Conservation (phyloP, 2,797 vertebrate genomes). For the Manis javanica region DNA sequence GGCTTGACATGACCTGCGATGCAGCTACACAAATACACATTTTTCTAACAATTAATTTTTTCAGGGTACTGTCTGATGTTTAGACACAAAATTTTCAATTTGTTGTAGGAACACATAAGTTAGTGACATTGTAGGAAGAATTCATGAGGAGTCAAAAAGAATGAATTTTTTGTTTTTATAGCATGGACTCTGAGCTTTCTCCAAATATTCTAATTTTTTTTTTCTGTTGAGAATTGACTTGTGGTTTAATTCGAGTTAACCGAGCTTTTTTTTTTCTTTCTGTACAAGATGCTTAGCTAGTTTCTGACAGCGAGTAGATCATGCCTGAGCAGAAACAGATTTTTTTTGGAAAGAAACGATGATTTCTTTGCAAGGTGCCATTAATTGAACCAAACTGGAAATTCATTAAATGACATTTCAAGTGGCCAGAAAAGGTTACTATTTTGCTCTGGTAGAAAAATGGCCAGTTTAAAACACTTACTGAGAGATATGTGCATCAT, state of each 20-base stretch:
- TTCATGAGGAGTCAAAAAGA: background rate
- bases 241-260: background rate
- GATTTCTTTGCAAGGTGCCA: conserved; percentile 1
- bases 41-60: conserved; percentile 52
- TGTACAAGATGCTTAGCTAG: background rate
- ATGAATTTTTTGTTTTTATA: background rate
- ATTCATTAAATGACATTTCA: conserved; percentile 11
- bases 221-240: conserved; percentile 44
- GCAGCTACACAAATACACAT: background rate
- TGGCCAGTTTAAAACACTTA: background rate
- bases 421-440: background rate
- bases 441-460: background rate
- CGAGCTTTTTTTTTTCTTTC: background rate
- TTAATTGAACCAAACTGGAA: conserved; percentile 28
- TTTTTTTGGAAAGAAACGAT: background rate
- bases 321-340: background rate
- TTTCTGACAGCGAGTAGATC: background rate
- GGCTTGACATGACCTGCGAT: background rate
- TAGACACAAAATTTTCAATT: background rate
- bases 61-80: background rate
- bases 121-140: background rate
- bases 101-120: conserved; percentile 9
- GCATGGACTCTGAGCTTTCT: background rate
- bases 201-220: background rate
- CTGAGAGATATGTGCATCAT: background rate